These are phyloP conservation scores for Psix sp. DNA, from an alignment of 1,140 invertebrate genomes.

Conservation along the genomic window DNA sequence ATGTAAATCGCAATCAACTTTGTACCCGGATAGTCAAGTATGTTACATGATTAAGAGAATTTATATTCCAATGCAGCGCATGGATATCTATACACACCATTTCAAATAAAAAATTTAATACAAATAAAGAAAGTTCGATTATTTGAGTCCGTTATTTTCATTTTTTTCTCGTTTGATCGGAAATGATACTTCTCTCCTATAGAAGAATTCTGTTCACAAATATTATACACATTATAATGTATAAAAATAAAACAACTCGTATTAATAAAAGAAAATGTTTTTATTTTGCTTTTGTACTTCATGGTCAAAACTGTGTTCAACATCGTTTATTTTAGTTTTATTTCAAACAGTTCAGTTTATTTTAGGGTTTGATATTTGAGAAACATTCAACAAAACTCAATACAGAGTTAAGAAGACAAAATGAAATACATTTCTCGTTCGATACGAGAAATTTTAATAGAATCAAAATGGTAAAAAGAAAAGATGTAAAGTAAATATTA, in stretches of 20 bases:
- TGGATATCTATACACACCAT: constrained; percentile 36
- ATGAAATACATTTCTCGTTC: constrained; percentile 14
- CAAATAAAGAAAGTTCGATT: not conserved
- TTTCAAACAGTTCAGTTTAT: constrained; percentile 22
- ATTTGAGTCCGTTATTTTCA: too few species aligned
- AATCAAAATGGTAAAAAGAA: constrained; percentile 3
- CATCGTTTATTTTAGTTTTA: constrained; percentile 22
- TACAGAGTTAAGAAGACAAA: constrained; percentile 19
- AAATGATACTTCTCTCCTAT: too few species aligned
- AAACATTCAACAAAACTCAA: constrained; percentile 17
- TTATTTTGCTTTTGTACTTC: constrained; percentile 60
- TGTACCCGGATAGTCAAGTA: constrained; percentile 35
- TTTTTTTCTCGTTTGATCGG: too few species aligned
- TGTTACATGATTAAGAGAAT: constrained; percentile 42
- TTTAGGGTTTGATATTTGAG: not conserved
- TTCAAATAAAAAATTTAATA: constrained; percentile 22
- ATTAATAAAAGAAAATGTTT: constrained; percentile 50
- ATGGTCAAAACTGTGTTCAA: constrained; percentile 48
- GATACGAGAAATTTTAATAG: constrained; percentile 10
- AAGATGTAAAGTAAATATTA: constrained; percentile 3
- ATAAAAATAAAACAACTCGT: too few species aligned
- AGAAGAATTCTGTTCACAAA: too few species aligned
- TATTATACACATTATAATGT: too few species aligned
- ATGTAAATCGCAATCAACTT: constrained; percentile 40
- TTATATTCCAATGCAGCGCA: constrained; percentile 48